Base-by-base conservation (phyloP, 2,797 vertebrate species). In the Muraenolepis orangiensis region DNA sequence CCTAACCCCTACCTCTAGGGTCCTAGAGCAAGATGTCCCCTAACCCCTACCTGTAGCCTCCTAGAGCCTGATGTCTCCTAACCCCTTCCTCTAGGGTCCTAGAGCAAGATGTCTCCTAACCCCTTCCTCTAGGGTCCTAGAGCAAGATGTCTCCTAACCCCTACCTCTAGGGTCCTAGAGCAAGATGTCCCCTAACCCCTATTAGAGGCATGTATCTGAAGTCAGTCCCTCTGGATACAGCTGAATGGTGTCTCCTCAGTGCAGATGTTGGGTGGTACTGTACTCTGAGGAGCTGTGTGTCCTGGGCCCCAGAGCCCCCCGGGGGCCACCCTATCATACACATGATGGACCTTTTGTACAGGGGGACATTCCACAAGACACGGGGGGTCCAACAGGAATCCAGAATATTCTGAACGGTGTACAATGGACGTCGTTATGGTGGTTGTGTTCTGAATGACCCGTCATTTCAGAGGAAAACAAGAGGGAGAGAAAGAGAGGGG, bases 311-410 rank as follows among this genome's bases (percentile, higher is more conserved):
- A 66, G n/a, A 76, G 78, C 76, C 72, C 46, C 70, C 76, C 74
- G 86, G 86, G 85, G 87, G 84, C 78, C 10, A 82, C 85, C 87
- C 67, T 84, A 82, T 88, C 86, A 85, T 78, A 78, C 2, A 61
- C 69, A 74, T 86, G 87, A 89, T 82, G 88, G 81, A 78, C 85
- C 87, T 81, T 89, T 91, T 91, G 89, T 91, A 76, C 78, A 4
- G 81, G 78, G 82, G 87, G 86, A 76, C 86, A 84, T 87, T 82
- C 73, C 51, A 64, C 69, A 77, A 81, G 79, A 83, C 81, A 0
- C 79, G 82, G 72, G 72, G 72, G 78, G 80, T 10, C 76, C 80
- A 73, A 46, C 81, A 85, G 73, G 87, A 89, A 87, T 88, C 85
- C 80, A 77, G 77, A 85, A 82, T 72, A 85, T 87, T 86, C 72